Evolutionary conservation across 2,888 invertebrate species (phyloP), one percentile per base, ranked within the genome.

Genomic region (Branchipolynoe longqiensis): DNA sequence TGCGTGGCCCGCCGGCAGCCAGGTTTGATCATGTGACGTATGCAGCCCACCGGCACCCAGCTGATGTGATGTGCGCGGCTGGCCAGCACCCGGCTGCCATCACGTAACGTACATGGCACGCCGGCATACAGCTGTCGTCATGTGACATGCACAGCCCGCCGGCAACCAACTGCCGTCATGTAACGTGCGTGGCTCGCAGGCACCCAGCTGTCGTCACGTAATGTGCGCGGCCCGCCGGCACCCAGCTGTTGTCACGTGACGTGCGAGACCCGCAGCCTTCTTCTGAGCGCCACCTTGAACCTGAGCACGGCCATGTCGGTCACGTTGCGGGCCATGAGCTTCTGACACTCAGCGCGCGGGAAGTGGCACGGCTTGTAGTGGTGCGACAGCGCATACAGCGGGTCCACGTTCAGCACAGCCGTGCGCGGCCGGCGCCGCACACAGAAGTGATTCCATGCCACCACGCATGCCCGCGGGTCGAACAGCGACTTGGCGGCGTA

Each of bases 301-400:
- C 48, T 78, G 28, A 78, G 31, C 25, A 78, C 48, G 78, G 78
- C 31, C 28, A 48, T 54, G 54, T 78, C 78, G 3, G 54, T 31
- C 4, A 78, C 78, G 28, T 41, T 78, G 4, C 31, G 12, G 1
- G 22, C n/a, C 78, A 78, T 78, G 48, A 48, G 41, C 48, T 78
- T 6, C 12, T 54, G 78, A 31, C 85, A 85, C 33, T 85, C 73
- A n/a, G 31, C 82, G 28, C n/a, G 31, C 41, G 22, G 14, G 31
- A 85, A 85, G 48, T 86, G 85, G 58, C 87, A 87, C 62, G 62
- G 59, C 48, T 87, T 86, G 84, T 88, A 88, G 40, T 88, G 87
- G 28, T 88, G 87, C 41, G 56, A 58, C 41, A 84, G 54, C 25
- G 85, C 87, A 31, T 69, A 41, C 1, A 40, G 59, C 18, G 86